Percentiles rank a stretch among this genome's conserved stretches.
Evolutionary conservation across 1,140 invertebrate species (phyloP).

Genomic region (Cheumatopsyche charites): DNA sequence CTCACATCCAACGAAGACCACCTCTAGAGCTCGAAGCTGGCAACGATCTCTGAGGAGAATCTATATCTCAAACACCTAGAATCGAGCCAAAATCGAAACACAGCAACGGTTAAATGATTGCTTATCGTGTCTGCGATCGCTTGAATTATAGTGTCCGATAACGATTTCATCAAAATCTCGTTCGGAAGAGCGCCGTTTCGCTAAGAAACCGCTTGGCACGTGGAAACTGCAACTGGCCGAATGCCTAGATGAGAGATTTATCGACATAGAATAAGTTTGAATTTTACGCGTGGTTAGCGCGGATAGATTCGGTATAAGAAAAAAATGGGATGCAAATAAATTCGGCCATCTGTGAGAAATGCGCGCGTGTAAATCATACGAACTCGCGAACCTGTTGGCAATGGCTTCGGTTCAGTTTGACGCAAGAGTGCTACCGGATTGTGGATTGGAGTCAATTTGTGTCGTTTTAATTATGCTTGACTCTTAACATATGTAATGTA

Average conservation of each 20-base stretch:
- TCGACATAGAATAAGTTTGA: background rate
- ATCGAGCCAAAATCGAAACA: too few species aligned
- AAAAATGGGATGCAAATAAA: background rate
- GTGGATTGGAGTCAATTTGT: background rate
- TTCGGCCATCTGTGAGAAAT: background rate
- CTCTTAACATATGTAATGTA: too few species aligned
- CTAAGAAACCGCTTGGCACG: background rate
- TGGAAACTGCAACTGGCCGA: background rate
- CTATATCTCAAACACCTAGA: too few species aligned
- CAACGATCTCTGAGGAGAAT: too few species aligned
- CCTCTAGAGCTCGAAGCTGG: background rate
- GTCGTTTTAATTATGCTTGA: background rate
- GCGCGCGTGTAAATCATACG: background rate
- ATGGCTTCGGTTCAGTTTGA: background rate
- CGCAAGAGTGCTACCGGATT: background rate
- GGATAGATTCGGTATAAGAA: too few species aligned
- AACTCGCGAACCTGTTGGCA: slow-evolving; percentile 5
- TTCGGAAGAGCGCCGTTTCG: background rate
- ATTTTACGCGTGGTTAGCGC: too few species aligned
- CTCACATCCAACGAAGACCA: too few species aligned
- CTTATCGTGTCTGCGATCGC: background rate
- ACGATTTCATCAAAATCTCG: slow-evolving; percentile 11
- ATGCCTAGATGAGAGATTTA: background rate
- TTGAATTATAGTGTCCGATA: slow-evolving; percentile 5
- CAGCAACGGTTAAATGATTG: too few species aligned